Percentiles rank a stretch among this genome's conserved stretches.
Evolutionary conservation across 1,140 invertebrate species (phyloP).

Genomic region (Drosophila setifemur): DNA sequence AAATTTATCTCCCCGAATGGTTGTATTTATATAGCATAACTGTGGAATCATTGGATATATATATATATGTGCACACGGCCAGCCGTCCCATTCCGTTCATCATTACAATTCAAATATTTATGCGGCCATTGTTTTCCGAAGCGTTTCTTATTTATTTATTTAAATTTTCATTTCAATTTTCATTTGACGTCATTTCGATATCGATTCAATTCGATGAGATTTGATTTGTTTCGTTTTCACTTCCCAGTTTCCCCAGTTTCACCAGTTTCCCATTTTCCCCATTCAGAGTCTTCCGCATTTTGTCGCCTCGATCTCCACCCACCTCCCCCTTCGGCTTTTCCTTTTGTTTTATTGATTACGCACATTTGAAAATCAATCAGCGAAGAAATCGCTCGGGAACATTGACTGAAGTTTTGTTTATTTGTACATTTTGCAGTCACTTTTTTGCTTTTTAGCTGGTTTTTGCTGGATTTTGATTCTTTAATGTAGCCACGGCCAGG

Average conservation of each 20-base stretch:
- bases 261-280: background rate
- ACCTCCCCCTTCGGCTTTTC: background rate
- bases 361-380: conserved; percentile 72
- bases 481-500: conserved; percentile 21
- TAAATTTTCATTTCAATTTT: conserved; percentile 46
- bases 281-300: conserved; percentile 1
- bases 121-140: conserved; percentile 37
- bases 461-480: too few species aligned
- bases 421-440: conserved; percentile 48
- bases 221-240: conserved; percentile 4
- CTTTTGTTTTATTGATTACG: conserved; percentile 67
- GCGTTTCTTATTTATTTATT: conserved; percentile 53
- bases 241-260: background rate
- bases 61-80: too few species aligned
- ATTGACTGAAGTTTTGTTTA: conserved; percentile 73
- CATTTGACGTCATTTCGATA: conserved; percentile 48
- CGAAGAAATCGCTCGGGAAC: conserved; percentile 30
- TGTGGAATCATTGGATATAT: background rate
- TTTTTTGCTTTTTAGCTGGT: background rate
- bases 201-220: background rate
- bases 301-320: conserved; percentile 5
- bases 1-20: conserved; percentile 13
- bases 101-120: conserved; percentile 56
- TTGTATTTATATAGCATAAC: conserved; percentile 20
- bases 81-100: background rate